Percentiles rank a stretch among this genome's conserved stretches.
Evolutionary conservation across 2,113 vertebrate genomes (phyloP).

Genomic region (Dipodomys ordii): DNA sequence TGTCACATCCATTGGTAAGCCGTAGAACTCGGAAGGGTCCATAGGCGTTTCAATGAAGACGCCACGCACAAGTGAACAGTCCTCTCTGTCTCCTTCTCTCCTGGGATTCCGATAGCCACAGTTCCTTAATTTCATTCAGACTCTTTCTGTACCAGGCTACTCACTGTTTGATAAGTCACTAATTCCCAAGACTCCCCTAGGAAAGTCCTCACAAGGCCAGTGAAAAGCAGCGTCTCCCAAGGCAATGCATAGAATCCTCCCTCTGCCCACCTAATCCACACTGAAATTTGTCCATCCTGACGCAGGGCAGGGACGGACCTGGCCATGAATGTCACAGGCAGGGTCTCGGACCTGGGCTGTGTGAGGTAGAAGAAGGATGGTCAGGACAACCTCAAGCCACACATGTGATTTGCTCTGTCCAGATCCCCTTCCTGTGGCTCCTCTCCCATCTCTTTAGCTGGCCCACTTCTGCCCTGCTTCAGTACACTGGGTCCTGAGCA

Average conservation of each 20-base stretch:
- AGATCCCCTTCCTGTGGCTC: not conserved
- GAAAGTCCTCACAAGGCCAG: not conserved
- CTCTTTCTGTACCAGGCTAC: not conserved
- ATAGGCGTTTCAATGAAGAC: not conserved
- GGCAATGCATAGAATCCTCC: not conserved
- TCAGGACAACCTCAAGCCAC: not conserved
- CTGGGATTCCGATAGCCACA: not conserved
- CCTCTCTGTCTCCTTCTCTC: not conserved
- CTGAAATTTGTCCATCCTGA: not conserved
- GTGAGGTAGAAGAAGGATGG: not conserved
- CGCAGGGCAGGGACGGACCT: not conserved
- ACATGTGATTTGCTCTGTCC: not conserved
- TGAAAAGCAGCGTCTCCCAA: not conserved
- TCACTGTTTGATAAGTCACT: not conserved
- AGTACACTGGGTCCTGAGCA: not conserved
- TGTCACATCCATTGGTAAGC: not conserved
- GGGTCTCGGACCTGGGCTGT: not conserved
- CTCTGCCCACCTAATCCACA: not conserved
- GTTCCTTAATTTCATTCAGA: not conserved
- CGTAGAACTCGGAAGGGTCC: not conserved
- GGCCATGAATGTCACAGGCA: not conserved
- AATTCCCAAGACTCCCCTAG: not conserved
- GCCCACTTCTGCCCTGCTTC: slow-evolving; percentile 5
- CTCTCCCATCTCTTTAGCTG: not conserved
- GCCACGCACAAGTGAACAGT: not conserved